Evolutionary conservation across 2,888 invertebrate species (phyloP).

Genomic region (Lasiommata megera): DNA sequence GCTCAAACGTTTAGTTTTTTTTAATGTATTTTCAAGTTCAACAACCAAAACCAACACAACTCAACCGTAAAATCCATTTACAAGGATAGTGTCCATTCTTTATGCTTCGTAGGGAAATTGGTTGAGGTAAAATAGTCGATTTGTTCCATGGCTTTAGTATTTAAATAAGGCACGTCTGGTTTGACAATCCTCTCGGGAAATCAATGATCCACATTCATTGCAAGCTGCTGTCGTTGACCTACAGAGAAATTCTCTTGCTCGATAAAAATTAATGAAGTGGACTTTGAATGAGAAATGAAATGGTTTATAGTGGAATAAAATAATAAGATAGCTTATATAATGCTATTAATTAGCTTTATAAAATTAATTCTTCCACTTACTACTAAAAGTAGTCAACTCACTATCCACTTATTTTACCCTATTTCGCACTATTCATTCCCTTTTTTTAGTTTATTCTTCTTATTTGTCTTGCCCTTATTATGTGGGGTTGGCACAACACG

Average conservation of each 20-base stretch:
- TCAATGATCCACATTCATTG: constrained; percentile 62
- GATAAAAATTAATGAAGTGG: constrained; percentile 52
- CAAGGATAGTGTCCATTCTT: neutral
- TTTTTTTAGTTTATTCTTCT: too few relatives aligned
- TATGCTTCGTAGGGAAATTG: constrained; percentile 2
- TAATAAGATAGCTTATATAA: neutral
- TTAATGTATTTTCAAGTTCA: too few relatives aligned
- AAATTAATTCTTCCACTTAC: too few relatives aligned
- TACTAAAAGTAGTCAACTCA: too few relatives aligned
- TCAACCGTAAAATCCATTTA: neutral
- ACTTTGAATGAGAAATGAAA: constrained; percentile 8
- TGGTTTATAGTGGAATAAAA: neutral
- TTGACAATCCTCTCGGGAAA: constrained; percentile 71
- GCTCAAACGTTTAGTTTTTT: too few relatives aligned
- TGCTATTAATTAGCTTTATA: neutral
- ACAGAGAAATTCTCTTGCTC: constrained; percentile 50
- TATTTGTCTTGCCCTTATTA: too few relatives aligned
- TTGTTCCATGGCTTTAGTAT: constrained; percentile 40
- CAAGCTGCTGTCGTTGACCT: constrained; percentile 48
- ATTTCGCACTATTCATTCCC: too few relatives aligned
- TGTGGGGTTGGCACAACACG: too few relatives aligned
- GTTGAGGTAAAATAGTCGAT: constrained; percentile 19
- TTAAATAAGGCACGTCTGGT: constrained; percentile 58
- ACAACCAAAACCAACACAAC: neutral
- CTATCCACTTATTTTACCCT: too few relatives aligned